These are phyloP conservation scores for Nerophis ophidion DNA, from an alignment of 2,113 vertebrate genomes.

Conservation along the genomic window DNA sequence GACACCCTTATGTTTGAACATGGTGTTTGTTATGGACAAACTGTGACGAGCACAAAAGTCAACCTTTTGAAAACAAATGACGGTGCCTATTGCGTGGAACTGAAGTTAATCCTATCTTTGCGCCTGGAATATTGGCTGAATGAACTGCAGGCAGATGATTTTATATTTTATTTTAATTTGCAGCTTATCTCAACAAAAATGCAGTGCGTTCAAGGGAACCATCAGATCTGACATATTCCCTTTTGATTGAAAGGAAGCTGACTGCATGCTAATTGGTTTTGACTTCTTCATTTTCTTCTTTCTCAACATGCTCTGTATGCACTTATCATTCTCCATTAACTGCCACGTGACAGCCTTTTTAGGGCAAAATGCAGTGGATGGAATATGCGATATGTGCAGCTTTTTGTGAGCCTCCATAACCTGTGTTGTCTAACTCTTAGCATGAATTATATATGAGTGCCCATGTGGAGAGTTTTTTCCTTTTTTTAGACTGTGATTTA, in stretches of 20 bases:
- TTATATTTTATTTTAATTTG: constrained; percentile 43
- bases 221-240: constrained; percentile 15
- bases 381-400: neutral
- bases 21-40: too few relatives aligned
- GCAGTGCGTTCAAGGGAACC: constrained; percentile 21
- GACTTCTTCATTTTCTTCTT: constrained; percentile 23
- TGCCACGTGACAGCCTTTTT: constrained; percentile 37
- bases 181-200: constrained; percentile 26
- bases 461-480: constrained; percentile 31
- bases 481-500: constrained; percentile 12
- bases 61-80: constrained; percentile 37
- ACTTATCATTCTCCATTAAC: constrained; percentile 23
- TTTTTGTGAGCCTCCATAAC: neutral
- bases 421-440: neutral
- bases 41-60: too few relatives aligned
- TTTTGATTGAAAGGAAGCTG: constrained; percentile 30
- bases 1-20: too few relatives aligned
- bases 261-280: constrained; percentile 35
- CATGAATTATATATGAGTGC: constrained; percentile 51
- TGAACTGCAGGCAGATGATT: constrained; percentile 42
- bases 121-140: constrained; percentile 40
- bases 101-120: constrained; percentile 62
- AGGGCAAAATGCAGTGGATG: constrained; percentile 5
- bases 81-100: constrained; percentile 35
- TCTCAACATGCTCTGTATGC: constrained; percentile 2